A percentile compares a stretch with the other conserved stretches of the same genome.
These are phyloP conservation scores for Calliphora vomitoria DNA, from an alignment of 2,888 invertebrate species.

Conservation along the genomic window DNA sequence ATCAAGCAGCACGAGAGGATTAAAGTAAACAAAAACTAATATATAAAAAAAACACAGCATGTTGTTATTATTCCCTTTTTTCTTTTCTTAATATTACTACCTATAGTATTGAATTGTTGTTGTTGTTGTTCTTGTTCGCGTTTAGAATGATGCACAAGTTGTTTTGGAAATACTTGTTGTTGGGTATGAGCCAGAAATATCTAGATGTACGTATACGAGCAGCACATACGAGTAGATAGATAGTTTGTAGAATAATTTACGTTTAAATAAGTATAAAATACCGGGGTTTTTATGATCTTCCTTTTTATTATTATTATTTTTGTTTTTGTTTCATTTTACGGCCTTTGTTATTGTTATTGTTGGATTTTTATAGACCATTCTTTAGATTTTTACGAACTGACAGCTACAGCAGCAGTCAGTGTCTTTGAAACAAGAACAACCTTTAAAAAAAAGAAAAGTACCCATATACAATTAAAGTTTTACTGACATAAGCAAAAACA, in stretches of 20 bases:
- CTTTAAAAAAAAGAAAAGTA: slow-evolving; percentile 10
- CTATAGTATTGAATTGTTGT: slow-evolving; percentile 37
- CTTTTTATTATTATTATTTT: slow-evolving; percentile 32
- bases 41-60: slow-evolving; percentile 59
- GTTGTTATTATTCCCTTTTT: slow-evolving; percentile 42
- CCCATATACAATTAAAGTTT: slow-evolving; percentile 49
- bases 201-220: background rate
- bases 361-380: slow-evolving; percentile 63
- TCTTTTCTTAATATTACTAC: background rate
- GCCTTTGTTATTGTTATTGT: slow-evolving; percentile 40
- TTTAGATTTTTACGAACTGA: slow-evolving; percentile 65
- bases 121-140: slow-evolving; percentile 39
- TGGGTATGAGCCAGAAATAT: background rate
- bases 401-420: slow-evolving; percentile 49
- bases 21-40: slow-evolving; percentile 43
- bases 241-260: slow-evolving; percentile 43
- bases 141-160: background rate
- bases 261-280: slow-evolving; percentile 59
- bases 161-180: slow-evolving; percentile 8
- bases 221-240: background rate
- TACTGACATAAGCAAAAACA: background rate
- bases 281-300: slow-evolving; percentile 63
- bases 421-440: slow-evolving; percentile 1
- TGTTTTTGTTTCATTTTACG: slow-evolving; percentile 45
- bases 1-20: slow-evolving; percentile 68